phyloP scores from a whole-genome alignment of 1,140 invertebrate species.

The Laupala kohalensis region DNA sequence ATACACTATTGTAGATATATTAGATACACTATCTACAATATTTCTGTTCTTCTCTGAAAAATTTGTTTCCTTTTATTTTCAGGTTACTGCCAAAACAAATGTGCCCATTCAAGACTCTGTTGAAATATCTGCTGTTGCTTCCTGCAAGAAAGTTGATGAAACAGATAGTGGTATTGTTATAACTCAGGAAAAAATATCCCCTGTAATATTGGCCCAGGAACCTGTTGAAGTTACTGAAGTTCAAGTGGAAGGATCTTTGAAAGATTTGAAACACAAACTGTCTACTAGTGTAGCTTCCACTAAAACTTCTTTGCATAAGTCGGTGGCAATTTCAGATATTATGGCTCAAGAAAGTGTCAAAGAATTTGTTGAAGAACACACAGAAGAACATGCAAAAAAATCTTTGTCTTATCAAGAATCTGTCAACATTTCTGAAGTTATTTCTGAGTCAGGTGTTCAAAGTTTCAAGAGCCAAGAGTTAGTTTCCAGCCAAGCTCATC shows the following conservation, averaged over 20 bases:
- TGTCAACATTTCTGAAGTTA: constrained; percentile 39
- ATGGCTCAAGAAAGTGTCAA: constrained; percentile 34
- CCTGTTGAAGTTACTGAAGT: constrained; percentile 31
- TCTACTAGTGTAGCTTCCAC: background rate
- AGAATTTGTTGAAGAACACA: constrained; percentile 20
- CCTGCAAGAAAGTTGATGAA: constrained; percentile 44
- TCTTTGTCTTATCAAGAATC: constrained; percentile 33
- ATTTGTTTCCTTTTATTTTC: background rate
- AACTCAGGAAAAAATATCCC: constrained; percentile 19
- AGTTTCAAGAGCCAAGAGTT: constrained; percentile 21
- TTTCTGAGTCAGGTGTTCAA: constrained; percentile 33
- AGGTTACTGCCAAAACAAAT: constrained; percentile 31
- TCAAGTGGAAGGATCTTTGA: constrained; percentile 23
- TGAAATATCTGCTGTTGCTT: constrained; percentile 42
- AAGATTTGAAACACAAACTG: constrained; percentile 16
- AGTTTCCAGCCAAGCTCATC: constrained; percentile 19
- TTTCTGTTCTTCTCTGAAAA: no score
- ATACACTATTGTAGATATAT: no score
- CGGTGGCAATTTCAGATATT: constrained; percentile 41
- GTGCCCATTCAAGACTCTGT: constrained; percentile 42
- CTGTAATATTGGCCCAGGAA: constrained; percentile 20
- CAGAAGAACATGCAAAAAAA: constrained; percentile 19
- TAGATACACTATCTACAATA: no score
- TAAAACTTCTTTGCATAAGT: constrained; percentile 29
- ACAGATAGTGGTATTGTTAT: constrained; percentile 26